phyloP scores from a whole-genome alignment of 92 coral and sea anemone genomes.

The Parazoanthus swiftii region DNA sequence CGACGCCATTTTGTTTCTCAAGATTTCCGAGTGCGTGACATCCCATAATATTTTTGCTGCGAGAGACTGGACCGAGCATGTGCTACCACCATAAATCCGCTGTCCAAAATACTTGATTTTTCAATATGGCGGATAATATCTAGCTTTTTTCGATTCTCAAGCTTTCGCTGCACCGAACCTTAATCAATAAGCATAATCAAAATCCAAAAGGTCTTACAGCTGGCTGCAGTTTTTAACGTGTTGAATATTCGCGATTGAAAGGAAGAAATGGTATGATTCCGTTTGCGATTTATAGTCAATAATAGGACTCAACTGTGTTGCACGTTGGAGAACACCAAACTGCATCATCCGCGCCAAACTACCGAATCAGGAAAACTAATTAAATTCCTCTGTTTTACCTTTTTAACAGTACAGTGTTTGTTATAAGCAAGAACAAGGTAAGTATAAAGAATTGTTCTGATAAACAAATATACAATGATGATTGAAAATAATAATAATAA shows the following conservation, averaged over 20 bases:
- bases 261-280: no score
- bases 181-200: neutral
- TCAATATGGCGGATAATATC: slow-evolving; percentile 49
- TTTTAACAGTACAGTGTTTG: slow-evolving; percentile 63
- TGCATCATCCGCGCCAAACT: neutral
- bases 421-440: slow-evolving; percentile 86
- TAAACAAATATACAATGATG: no score
- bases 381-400: neutral
- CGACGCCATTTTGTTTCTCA: slow-evolving; percentile 87
- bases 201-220: neutral
- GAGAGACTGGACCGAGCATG: slow-evolving; percentile 50
- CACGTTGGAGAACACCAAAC: no score
- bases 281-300: no score
- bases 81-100: slow-evolving; percentile 23
- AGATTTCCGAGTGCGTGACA: slow-evolving; percentile 21
- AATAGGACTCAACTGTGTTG: no score
- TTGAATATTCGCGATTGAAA: neutral
- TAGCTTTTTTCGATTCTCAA: neutral
- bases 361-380: neutral
- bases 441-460: slow-evolving; percentile 12
- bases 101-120: slow-evolving; percentile 32
- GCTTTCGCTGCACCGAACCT: neutral
- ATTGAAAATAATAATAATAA: no score
- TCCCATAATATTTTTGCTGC: slow-evolving; percentile 51
- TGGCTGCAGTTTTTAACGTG: neutral